Conservation (phyloP, 2,888 invertebrate genomes). For the Polydrusus cervinus region DNA sequence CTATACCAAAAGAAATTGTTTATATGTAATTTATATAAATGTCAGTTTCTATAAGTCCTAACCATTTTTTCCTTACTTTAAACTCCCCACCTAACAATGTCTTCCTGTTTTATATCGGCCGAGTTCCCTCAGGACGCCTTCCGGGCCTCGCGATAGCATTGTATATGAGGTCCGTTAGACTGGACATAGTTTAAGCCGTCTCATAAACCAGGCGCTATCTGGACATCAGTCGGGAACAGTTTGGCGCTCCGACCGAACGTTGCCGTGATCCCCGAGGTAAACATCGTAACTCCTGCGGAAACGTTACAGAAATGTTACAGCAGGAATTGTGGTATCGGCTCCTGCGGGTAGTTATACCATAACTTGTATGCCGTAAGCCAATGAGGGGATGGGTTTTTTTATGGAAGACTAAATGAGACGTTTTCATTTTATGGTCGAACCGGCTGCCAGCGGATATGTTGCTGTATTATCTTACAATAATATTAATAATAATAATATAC, state of each 20-base stretch:
- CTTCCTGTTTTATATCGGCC: constrained; percentile 56
- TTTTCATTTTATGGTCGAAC: constrained; percentile 23
- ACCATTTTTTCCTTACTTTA: constrained; percentile 38
- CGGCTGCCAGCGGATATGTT: background rate
- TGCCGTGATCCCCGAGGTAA: constrained; percentile 70
- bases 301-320: constrained; percentile 52
- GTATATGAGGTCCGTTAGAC: constrained; percentile 72
- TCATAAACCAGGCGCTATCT: constrained; percentile 72
- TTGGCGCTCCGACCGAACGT: constrained; percentile 59
- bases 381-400: constrained; percentile 37
- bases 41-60: too few relatives aligned
- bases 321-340: constrained; percentile 54
- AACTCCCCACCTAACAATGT: constrained; percentile 49
- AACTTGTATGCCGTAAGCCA: constrained; percentile 51
- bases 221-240: constrained; percentile 71
- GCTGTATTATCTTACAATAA: background rate
- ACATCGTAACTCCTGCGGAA: constrained; percentile 68
- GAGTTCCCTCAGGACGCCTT: constrained; percentile 64
- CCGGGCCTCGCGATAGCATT: constrained; percentile 71
- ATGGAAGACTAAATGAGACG: constrained; percentile 34
- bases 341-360: constrained; percentile 52
- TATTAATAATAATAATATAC: too few relatives aligned
- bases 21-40: too few relatives aligned
- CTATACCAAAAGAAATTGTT: too few relatives aligned
- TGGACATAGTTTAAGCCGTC: constrained; percentile 72